phyloP scores from a whole-genome alignment of 1,140 invertebrate genomes.

The Meloidogyne exigua region DNA sequence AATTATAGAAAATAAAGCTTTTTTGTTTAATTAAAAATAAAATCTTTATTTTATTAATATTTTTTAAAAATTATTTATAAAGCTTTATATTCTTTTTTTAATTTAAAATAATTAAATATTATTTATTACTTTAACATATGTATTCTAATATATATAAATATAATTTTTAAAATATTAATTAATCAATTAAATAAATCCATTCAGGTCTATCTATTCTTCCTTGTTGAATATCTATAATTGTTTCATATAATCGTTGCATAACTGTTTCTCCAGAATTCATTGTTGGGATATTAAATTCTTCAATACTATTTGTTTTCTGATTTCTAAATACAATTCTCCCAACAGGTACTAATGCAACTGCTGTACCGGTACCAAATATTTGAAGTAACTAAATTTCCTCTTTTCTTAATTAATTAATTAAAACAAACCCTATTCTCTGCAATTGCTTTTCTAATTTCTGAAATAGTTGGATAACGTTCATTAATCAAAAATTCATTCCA shows the following conservation, averaged over 20 bases:
- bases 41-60: neutral
- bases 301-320: conserved; percentile 41
- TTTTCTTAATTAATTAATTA: conserved; percentile 9
- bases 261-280: conserved; percentile 54
- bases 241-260: conserved; percentile 62
- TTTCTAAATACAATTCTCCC: conserved; percentile 59
- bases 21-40: neutral
- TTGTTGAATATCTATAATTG: conserved; percentile 62
- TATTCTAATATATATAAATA: neutral
- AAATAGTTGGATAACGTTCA: conserved; percentile 83
- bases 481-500: conserved; percentile 82
- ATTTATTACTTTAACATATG: no score
- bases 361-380: conserved; percentile 62
- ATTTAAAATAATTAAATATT: neutral
- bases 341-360: conserved; percentile 62
- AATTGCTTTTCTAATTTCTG: conserved; percentile 74
- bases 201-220: conserved; percentile 51
- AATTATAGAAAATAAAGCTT: neutral
- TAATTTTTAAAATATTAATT: neutral
- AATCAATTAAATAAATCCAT: conserved; percentile 48
- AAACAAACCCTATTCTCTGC: conserved; percentile 79
- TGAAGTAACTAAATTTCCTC: conserved; percentile 44
- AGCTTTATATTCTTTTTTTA: neutral
- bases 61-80: neutral
- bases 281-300: conserved; percentile 58